Base-by-base conservation (phyloP, 2,888 invertebrate species). In the Apotomis turbidana region DNA sequence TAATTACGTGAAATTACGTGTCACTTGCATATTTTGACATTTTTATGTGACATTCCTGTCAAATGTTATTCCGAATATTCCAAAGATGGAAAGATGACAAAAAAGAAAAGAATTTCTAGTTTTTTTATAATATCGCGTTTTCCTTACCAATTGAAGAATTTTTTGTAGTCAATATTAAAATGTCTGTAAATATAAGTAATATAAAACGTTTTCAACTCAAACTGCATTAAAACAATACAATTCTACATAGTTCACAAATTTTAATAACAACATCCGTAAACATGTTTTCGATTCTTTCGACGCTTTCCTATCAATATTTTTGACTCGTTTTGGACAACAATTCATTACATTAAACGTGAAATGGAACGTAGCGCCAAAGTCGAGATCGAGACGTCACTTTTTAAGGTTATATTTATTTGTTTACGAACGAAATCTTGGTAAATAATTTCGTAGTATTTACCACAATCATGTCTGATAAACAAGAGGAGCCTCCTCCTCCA, bases 1-100 rank as follows among this genome's bases (percentile, higher is more conserved):
- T 87, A 91, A 87, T 92, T 91, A 89, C 79, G 81, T 87, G 88
- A 91, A 91, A 87, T 90, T 91, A 93, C 93, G 93, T 93, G 93
- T 93, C 93, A 93, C 91, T 89, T 84, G 86, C 82, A 86, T 91
- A 90, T 91, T 92, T 91, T 90, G 90, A 86, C 81, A 78, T 77
- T 77, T 44, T 77, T 76, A n/a, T 75, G 76, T 82, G 81, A 80
- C 81, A 79, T 71, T 72, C 59, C 63, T 58, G 55, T 44, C 55
- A 66, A 66, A 46, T 66, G 66, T 61, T 61, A 57, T 44, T 57
- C 41, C 46, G 67, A 12, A 67, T 49, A 55, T 61, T 67, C 49
- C 57, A 27, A 51, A 49, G 9, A 10, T 8, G 1, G 12, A 27
- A 51, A 49, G 9, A 10, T 8, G 1, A 49, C 49, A n/a, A 52